phyloP scores from a whole-genome alignment of 1,140 invertebrate species.

The Drosophila malerkotliana region DNA sequence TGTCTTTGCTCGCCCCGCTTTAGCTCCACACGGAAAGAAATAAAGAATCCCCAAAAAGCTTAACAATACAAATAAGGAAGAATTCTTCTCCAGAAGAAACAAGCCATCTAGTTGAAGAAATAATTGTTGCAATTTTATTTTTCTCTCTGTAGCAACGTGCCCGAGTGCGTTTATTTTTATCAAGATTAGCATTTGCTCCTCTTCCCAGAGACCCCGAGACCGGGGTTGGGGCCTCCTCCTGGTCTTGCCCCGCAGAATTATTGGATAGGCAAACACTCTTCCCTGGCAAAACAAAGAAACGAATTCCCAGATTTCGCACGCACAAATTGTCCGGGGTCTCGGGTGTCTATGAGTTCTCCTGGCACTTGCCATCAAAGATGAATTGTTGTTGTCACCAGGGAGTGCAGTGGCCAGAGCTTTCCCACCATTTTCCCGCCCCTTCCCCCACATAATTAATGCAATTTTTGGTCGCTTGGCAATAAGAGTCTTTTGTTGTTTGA shows the following conservation, averaged over 20 bases:
- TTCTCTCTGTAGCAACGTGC: slow-evolving; percentile 52
- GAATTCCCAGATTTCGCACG: slow-evolving; percentile 58
- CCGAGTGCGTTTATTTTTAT: slow-evolving; percentile 81
- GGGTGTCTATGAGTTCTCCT: slow-evolving; percentile 24
- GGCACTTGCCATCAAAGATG: slow-evolving; percentile 56
- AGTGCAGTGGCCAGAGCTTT: slow-evolving; percentile 15
- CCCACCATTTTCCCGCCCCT: slow-evolving; percentile 42
- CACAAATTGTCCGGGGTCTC: slow-evolving; percentile 43
- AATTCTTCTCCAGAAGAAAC: no score
- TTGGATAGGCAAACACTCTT: slow-evolving; percentile 66
- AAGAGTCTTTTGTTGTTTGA: slow-evolving; percentile 31
- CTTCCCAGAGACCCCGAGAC: slow-evolving; percentile 5
- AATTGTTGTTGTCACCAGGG: slow-evolving; percentile 65
- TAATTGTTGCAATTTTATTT: not conserved
- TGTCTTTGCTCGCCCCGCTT: slow-evolving; percentile 8
- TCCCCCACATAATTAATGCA: slow-evolving; percentile 74
- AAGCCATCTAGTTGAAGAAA: not conserved
- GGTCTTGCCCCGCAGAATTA: slow-evolving; percentile 23
- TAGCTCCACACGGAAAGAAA: not conserved
- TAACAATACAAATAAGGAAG: no score
- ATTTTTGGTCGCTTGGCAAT: slow-evolving; percentile 56
- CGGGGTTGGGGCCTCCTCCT: slow-evolving; percentile 5
- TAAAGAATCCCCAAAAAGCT: not conserved
- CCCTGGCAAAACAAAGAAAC: slow-evolving; percentile 31
- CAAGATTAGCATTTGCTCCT: slow-evolving; percentile 75